A percentile compares a stretch with the other conserved stretches of the same genome.
Conservation (phyloP, 2,797 vertebrate species). For the Melanotaenia trifasciata region DNA sequence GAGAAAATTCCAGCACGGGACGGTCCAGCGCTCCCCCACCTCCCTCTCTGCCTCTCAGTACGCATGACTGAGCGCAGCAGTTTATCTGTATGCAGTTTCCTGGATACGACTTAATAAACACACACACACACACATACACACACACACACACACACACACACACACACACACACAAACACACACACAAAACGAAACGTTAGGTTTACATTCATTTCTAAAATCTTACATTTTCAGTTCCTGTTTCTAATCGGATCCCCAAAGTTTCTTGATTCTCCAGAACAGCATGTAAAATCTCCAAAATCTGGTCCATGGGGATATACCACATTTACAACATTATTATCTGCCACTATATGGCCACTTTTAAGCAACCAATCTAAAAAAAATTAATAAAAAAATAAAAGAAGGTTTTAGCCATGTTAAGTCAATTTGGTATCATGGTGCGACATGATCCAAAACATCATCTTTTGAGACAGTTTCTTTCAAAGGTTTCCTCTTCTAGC, state of each 20-base stretch:
- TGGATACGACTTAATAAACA: neutral
- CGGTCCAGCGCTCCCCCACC: neutral
- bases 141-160: neutral
- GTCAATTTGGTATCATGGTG: too few species aligned
- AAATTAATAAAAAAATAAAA: too few species aligned
- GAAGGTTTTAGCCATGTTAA: too few species aligned
- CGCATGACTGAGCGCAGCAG: constrained; percentile 29
- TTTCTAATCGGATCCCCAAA: neutral
- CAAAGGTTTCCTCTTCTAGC: too few species aligned
- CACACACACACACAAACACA: neutral
- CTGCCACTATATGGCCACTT: too few species aligned
- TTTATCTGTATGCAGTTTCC: neutral
- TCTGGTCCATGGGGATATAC: too few species aligned
- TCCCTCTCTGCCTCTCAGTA: neutral
- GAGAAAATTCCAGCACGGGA: constrained; percentile 48
- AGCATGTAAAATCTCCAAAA: too few species aligned
- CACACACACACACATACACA: neutral
- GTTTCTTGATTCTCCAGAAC: neutral
- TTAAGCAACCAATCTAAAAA: too few species aligned
- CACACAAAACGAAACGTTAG: neutral
- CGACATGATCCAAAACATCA: too few species aligned
- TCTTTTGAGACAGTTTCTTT: too few species aligned
- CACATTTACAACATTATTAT: too few species aligned
- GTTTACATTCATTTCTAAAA: neutral
- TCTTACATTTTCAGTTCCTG: neutral